phyloP scores from a whole-genome alignment of 2,113 vertebrate genomes.

The Hypocryptadius cinnamomeus region DNA sequence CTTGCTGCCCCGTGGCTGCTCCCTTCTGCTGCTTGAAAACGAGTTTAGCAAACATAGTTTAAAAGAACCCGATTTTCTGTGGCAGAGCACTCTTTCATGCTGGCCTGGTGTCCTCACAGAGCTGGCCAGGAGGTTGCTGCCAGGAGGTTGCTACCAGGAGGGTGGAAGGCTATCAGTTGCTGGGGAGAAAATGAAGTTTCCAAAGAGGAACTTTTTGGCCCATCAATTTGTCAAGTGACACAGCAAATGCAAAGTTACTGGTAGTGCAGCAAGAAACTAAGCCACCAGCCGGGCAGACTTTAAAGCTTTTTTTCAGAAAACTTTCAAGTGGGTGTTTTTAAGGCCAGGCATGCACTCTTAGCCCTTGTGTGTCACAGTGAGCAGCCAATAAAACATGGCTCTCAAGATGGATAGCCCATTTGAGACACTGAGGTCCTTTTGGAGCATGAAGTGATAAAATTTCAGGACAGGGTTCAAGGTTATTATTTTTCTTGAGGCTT shows the following conservation, averaged over 20 bases:
- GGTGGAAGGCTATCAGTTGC: background rate
- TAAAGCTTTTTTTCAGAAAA: background rate
- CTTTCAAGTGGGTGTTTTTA: background rate
- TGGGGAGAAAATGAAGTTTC: background rate
- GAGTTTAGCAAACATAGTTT: background rate
- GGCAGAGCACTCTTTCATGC: background rate
- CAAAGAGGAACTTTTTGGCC: background rate
- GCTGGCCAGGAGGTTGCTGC: background rate
- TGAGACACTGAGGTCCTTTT: background rate
- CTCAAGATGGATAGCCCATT: background rate
- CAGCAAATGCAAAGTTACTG: background rate
- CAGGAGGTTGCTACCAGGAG: background rate
- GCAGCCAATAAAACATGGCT: background rate
- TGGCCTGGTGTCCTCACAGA: background rate
- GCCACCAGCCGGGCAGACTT: background rate
- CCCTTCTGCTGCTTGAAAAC: background rate
- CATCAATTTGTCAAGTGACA: background rate
- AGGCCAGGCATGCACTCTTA: background rate
- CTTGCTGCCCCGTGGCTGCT: fast-evolving
- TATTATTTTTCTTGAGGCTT: constrained; percentile 20
- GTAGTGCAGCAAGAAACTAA: background rate
- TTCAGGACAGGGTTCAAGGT: background rate
- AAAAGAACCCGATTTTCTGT: background rate
- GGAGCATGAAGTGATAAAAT: background rate
- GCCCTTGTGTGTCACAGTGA: background rate